These are phyloP conservation scores for Sesia apiformis DNA, from an alignment of 2,888 invertebrate genomes.

Conservation along the genomic window DNA sequence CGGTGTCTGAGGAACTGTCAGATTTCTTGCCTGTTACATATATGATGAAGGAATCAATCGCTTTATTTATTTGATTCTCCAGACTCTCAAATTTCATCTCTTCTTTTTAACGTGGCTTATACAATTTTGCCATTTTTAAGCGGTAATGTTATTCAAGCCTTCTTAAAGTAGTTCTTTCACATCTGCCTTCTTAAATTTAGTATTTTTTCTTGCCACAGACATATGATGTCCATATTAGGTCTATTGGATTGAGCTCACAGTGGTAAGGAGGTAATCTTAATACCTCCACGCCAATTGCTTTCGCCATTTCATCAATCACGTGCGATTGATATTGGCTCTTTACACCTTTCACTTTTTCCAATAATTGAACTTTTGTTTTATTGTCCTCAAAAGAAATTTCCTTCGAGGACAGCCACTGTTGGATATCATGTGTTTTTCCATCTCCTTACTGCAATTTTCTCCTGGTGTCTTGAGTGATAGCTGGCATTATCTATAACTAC, in stretches of 20 bases:
- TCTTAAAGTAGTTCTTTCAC: constrained; percentile 2
- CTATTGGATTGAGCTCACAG: constrained; percentile 1
- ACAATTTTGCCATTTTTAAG: not conserved
- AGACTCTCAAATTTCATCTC: not conserved
- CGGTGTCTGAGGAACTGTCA: not conserved
- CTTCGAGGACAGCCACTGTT: constrained; percentile 6
- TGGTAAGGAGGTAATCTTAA: not conserved
- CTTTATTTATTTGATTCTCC: not conserved
- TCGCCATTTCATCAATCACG: too few species aligned
- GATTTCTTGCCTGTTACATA: not conserved
- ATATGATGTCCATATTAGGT: constrained; percentile 3
- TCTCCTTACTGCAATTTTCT: constrained; percentile 2
- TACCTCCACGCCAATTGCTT: too few species aligned
- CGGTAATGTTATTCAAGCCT: not conserved
- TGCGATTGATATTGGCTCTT: not conserved
- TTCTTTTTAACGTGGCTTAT: not conserved
- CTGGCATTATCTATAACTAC: not conserved
- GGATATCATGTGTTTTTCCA: constrained; percentile 4
- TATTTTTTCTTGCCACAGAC: constrained; percentile 3
- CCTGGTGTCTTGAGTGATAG: constrained; percentile 1
- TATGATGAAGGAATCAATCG: too few species aligned
- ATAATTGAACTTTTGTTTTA: constrained; percentile 4
- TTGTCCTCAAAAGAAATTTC: constrained; percentile 3
- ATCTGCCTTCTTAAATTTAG: constrained; percentile 1
- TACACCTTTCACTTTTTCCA: constrained; percentile 1